Evolutionary conservation across 1,140 invertebrate genomes (phyloP), one percentile per base, ranked within the genome.

Genomic region (Hypothenemus hampei): DNA sequence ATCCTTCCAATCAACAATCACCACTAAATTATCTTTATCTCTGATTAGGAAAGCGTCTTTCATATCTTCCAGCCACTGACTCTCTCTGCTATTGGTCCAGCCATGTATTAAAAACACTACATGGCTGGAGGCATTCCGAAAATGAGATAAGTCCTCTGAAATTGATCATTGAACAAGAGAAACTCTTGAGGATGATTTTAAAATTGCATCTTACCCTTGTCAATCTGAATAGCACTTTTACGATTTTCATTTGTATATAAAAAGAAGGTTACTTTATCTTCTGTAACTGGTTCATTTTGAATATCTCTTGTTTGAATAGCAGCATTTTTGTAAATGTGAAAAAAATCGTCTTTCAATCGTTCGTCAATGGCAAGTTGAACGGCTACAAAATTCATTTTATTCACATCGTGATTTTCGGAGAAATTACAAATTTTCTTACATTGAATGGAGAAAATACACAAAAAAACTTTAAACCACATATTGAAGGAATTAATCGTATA

Each of bases 1-100:
- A 0, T 70, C 61, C 6, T 70, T 75, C 84, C 84, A 87, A 57
- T 86, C 81, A 0, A 87, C 73, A 18, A 76, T 69, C 52, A 87
- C 78, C 1, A 86, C 72, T 59, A 85, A 85, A 16, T 76, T 77
- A 58, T 82, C 74, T 0, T 68, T 73, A 15, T 64, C 65, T 19
- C 65, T 59, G 16, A 31, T 39, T 2, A 84, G 66, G 64, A 82
- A 84, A 29, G 78, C 79, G 68, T 61, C 58, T 29, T 68, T 66
- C 29, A 75, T 52, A 11, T 72, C 69, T 61, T 71, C 66, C 44
- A 73, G 31, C 70, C 65, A 74, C 64, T 58, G 67, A 49, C 10
- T 62, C 22, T 60, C 54, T 19, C 52, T 64, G 66, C 67, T 75
- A 60, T 69, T 69, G 0, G 65, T 72, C 77, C 78, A 81, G 3